Evolutionary conservation across 2,888 invertebrate species (phyloP).

Genomic region (Mayetiola destructor): DNA sequence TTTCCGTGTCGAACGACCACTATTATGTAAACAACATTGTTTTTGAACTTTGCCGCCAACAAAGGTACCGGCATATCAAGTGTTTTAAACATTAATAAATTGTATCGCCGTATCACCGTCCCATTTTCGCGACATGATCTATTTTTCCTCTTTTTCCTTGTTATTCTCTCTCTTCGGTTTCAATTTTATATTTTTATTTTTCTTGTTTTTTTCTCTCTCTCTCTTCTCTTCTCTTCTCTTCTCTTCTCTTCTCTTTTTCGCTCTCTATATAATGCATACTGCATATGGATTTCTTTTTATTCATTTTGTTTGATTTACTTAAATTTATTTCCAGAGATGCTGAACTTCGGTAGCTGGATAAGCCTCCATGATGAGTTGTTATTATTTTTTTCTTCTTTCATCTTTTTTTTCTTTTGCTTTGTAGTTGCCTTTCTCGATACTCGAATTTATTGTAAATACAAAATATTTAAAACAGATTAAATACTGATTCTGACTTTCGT

Average conservation of each 20-base stretch:
- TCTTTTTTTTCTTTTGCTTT: no score
- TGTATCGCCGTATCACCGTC: conserved; percentile 16
- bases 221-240: neutral
- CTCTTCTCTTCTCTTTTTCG: neutral
- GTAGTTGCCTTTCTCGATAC: no score
- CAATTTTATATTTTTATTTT: conserved; percentile 14
- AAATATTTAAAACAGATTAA: no score
- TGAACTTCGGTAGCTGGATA: conserved; percentile 6
- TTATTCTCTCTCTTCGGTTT: conserved; percentile 14
- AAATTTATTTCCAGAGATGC: neutral
- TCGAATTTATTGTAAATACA: no score
- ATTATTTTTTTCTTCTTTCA: no score
- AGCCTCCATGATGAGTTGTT: neutral
- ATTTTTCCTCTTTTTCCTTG: conserved; percentile 16
- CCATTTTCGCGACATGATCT: conserved; percentile 17
- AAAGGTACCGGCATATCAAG: conserved; percentile 23
- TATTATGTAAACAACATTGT: conserved; percentile 53
- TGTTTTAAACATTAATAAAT: conserved; percentile 16
- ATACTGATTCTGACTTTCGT: no score
- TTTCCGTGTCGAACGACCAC: conserved; percentile 44
- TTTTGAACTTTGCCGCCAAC: conserved; percentile 45
- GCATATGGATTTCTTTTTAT: neutral
- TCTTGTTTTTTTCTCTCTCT: neutral
- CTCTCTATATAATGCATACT: no score
- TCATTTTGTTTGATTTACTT: neutral